Evolutionary conservation across 1,140 invertebrate species (phyloP).

Genomic region (Drosophila ironensis): DNA sequence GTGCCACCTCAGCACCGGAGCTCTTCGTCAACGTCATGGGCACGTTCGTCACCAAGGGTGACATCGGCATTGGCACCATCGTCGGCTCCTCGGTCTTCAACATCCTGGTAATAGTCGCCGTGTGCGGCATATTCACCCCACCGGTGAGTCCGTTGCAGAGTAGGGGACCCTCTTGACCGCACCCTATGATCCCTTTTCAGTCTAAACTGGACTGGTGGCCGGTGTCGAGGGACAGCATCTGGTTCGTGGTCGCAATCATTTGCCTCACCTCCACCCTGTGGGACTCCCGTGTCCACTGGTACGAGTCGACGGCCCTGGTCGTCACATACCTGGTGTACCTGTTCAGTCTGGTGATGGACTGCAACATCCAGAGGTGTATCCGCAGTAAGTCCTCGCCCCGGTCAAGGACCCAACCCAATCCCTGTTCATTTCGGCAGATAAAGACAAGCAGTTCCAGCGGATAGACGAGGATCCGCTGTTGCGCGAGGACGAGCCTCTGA

Average conservation of each 20-base stretch:
- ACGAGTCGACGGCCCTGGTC: background rate
- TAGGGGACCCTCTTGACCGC: too few relatives aligned
- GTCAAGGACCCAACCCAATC: too few relatives aligned
- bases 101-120: constrained; percentile 93
- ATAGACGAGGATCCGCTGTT: constrained; percentile 43
- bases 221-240: constrained; percentile 91
- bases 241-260: constrained; percentile 84
- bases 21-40: constrained; percentile 96
- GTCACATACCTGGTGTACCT: constrained; percentile 13
- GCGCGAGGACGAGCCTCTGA: constrained; percentile 4
- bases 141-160: constrained; percentile 12
- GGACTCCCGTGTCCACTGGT: background rate
- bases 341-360: constrained; percentile 10
- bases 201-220: constrained; percentile 88
- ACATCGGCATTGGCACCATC: constrained; percentile 93
- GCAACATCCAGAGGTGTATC: background rate
- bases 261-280: background rate
- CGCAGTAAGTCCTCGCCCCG: too few relatives aligned
- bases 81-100: constrained; percentile 97
- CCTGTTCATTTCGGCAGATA: background rate
- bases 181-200: too few relatives aligned
- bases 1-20: constrained; percentile 95
- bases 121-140: constrained; percentile 88
- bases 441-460: background rate
- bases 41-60: constrained; percentile 92